Evolutionary conservation across 2,797 vertebrate species (phyloP).

Genomic region (Arnoldichthys spilopterus): DNA sequence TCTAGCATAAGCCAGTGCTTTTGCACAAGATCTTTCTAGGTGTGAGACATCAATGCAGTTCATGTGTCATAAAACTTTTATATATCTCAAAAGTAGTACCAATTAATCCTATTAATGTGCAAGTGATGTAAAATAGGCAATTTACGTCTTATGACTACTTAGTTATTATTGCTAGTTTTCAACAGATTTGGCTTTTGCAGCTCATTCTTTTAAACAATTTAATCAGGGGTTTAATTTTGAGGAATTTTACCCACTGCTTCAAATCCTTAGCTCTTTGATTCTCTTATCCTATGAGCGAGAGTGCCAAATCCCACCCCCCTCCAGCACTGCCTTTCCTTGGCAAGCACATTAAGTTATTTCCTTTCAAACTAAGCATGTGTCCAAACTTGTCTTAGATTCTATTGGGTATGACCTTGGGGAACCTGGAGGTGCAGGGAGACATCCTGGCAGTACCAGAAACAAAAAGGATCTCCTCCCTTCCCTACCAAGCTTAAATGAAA

Average conservation of each 20-base stretch:
- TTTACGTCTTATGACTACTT: not conserved
- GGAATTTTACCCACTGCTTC: slow-evolving; percentile 27
- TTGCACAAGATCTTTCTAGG: not conserved
- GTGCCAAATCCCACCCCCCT: slow-evolving; percentile 49
- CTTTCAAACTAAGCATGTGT: slow-evolving; percentile 47
- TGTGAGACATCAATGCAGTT: not conserved
- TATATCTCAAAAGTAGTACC: not conserved
- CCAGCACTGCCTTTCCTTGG: slow-evolving; percentile 62
- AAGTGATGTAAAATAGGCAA: not conserved
- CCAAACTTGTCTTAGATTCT: slow-evolving; percentile 68
- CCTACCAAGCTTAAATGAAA: slow-evolving; percentile 9
- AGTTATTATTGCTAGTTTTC: not conserved
- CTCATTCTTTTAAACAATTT: not conserved
- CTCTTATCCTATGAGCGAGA: slow-evolving; percentile 7
- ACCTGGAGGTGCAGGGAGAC: slow-evolving; percentile 14
- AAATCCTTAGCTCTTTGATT: slow-evolving; percentile 10
- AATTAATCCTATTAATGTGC: not conserved
- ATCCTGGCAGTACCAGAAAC: slow-evolving; percentile 24
- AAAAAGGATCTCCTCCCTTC: not conserved
- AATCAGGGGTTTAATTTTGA: slow-evolving; percentile 35
- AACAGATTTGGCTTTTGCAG: not conserved
- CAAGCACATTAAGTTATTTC: slow-evolving; percentile 23
- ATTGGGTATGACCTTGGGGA: slow-evolving; percentile 25
- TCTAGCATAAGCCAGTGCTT: not conserved
- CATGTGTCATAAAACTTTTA: not conserved